Conservation (phyloP, 2,888 invertebrate genomes). For the Autographa gamma region DNA sequence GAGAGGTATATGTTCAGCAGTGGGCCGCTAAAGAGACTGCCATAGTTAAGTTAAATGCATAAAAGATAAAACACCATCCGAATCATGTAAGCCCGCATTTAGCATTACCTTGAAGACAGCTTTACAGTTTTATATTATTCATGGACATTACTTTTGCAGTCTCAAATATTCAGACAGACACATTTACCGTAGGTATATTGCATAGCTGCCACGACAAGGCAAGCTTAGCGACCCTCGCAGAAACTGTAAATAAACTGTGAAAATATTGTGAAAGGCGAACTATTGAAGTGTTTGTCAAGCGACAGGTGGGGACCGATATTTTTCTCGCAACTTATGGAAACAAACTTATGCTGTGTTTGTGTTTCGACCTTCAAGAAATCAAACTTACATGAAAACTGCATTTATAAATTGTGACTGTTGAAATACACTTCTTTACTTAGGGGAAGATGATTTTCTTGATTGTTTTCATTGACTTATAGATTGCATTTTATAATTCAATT, state of each 20-base stretch:
- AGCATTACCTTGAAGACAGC: neutral
- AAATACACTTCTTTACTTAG: too few relatives aligned
- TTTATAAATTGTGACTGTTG: too few relatives aligned
- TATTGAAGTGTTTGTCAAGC: slow-evolving; percentile 26
- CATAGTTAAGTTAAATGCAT: too few relatives aligned
- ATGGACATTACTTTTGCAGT: too few relatives aligned
- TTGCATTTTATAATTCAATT: too few relatives aligned
- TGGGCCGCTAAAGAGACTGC: too few relatives aligned
- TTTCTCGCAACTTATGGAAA: slow-evolving; percentile 31
- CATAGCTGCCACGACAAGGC: slow-evolving; percentile 11
- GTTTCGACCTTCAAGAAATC: neutral
- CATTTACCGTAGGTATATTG: neutral
- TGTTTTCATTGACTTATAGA: too few relatives aligned
- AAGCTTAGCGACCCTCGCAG: slow-evolving; percentile 23
- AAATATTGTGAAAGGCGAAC: slow-evolving; percentile 46
- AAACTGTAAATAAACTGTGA: slow-evolving; percentile 56
- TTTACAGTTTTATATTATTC: too few relatives aligned
- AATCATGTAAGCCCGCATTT: too few relatives aligned
- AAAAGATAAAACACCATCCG: too few relatives aligned
- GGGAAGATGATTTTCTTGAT: too few relatives aligned
- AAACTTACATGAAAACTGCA: neutral
- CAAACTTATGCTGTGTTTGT: slow-evolving; percentile 9
- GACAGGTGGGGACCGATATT: slow-evolving; percentile 19
- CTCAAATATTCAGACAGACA: neutral
- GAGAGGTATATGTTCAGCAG: too few relatives aligned